Percentiles rank a stretch among this genome's conserved stretches.
Conservation (phyloP, 2,113 vertebrate species). For the Hassar affinis region DNA sequence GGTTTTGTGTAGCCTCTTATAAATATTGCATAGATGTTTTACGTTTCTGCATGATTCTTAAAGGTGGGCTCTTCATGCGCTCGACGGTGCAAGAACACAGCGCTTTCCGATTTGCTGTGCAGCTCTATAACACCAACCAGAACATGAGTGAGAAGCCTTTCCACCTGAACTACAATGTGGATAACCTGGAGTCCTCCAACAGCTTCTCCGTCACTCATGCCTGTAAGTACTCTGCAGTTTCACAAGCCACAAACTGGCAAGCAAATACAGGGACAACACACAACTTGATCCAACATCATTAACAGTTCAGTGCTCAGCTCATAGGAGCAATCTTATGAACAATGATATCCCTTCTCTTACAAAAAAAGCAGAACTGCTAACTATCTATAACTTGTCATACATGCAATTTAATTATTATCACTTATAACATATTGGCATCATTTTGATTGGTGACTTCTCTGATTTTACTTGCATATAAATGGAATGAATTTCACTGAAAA, state of each 20-base stretch:
- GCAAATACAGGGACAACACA: too few species aligned
- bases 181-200: constrained; percentile 99
- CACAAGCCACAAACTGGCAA: constrained; percentile 5
- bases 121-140: constrained; percentile 99
- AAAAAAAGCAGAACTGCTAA: neutral
- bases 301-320: neutral
- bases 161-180: constrained; percentile 97
- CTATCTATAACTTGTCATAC: neutral
- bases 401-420: neutral
- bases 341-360: neutral
- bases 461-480: neutral
- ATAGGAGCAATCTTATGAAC: neutral
- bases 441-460: neutral
- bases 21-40: neutral
- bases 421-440: neutral
- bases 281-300: neutral
- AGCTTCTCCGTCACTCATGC: constrained; percentile 99
- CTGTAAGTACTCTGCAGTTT: constrained; percentile 82
- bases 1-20: neutral
- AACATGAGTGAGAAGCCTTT: constrained; percentile 98
- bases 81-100: constrained; percentile 99
- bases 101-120: constrained; percentile 96
- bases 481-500: neutral
- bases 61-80: constrained; percentile 98
- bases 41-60: constrained; percentile 46